phyloP scores from a whole-genome alignment of 2,797 vertebrate genomes.

The Valencia hispanica region DNA sequence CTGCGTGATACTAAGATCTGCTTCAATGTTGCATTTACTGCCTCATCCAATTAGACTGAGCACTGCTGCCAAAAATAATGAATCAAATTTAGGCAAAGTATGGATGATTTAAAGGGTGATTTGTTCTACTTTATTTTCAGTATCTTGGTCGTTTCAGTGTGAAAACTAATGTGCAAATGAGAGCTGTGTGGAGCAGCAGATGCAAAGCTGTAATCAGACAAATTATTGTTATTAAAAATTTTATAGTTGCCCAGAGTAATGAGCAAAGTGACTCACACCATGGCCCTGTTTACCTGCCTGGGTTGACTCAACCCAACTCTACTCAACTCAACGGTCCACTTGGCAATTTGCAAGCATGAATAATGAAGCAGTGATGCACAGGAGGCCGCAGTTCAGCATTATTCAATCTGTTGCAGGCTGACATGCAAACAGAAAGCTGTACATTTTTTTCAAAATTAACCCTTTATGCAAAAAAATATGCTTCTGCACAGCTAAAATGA shows the following conservation, averaged over 20 bases:
- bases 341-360: slow-evolving; percentile 52
- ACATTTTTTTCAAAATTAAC: slow-evolving; percentile 16
- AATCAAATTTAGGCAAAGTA: not conserved
- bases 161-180: slow-evolving; percentile 12
- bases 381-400: slow-evolving; percentile 34
- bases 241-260: slow-evolving; percentile 36
- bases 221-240: slow-evolving; percentile 40
- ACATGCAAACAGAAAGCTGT: slow-evolving; percentile 10
- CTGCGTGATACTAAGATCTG: not conserved
- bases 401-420: slow-evolving; percentile 38
- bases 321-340: slow-evolving; percentile 47
- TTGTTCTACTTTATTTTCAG: not conserved
- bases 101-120: not conserved
- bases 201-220: slow-evolving; percentile 21
- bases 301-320: slow-evolving; percentile 52
- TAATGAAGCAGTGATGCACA: slow-evolving; percentile 54
- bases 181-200: not conserved
- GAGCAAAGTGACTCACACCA: slow-evolving; percentile 53
- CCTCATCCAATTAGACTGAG: not conserved
- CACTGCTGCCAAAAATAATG: not conserved
- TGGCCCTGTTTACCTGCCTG: slow-evolving; percentile 60
- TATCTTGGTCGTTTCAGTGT: not conserved
- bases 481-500: not conserved
- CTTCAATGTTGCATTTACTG: not conserved
- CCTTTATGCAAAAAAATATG: not conserved